Evolutionary conservation across 2,797 vertebrate genomes (phyloP), one percentile per base, ranked within the genome.

Genomic region (Pantherophis alleghaniensis): DNA sequence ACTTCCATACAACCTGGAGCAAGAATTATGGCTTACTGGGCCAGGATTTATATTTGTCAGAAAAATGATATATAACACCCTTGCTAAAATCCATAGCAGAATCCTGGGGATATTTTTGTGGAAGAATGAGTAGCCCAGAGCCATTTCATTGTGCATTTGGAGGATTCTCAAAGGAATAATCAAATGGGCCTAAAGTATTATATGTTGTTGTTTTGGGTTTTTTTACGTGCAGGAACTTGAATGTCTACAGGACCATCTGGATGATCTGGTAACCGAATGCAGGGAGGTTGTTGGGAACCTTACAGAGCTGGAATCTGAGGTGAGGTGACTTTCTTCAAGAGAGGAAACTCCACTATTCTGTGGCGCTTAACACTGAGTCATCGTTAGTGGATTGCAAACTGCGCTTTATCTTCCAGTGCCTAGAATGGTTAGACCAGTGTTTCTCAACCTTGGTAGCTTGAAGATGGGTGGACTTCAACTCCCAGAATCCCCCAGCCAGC

Each of bases 221-320:
- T 32, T 37, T 74, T 37, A 37, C 90, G 87, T 95, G 14, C 95
- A 99, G 98, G 99, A 99, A 95, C 97, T 99, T 95, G 99, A 99
- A 96, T 99, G 99, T 96, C 98, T 99, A 93, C 99, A 99, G 97
- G 99, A 99, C 92, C 99, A 99, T 95, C 97, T 99, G 51, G 99
- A 99, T 94, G 99, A 99, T 94, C 97, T 99, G 96, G 97, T 98
- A 61, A 89, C 97, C 1, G 98, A 98, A 6, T 99, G 99, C 97
- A 98, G 98, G 94, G 99, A 99, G 5, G 97, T 99, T 56, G 99
- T 99, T 89, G 99, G 98, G 83, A 99, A 99, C 96, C 98, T 99
- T 90, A 99, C 99, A 0, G 99, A 99, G 97, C 96, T 99, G 94
- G 99, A 99, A 95, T 99, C 99, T 0, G 99, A 99, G 98, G 99